A percentile compares a stretch with the other conserved stretches of the same genome.
Evolutionary conservation across 2,888 invertebrate genomes (phyloP).

Genomic region (Tupiocoris notatus): DNA sequence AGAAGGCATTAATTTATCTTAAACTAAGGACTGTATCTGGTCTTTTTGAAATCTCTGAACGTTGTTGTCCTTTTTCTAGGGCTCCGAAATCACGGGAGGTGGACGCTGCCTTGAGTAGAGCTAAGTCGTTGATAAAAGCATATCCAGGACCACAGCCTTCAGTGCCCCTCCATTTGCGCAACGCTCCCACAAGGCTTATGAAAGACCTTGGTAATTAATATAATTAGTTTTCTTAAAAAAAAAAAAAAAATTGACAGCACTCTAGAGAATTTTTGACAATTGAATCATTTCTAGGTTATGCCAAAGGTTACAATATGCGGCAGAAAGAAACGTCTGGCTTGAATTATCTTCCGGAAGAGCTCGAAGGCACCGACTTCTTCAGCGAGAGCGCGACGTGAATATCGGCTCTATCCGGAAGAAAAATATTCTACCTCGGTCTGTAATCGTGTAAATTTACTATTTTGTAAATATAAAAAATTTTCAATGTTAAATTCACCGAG

Average conservation of each 20-base stretch:
- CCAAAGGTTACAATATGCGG: slow-evolving; percentile 61
- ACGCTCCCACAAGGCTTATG: slow-evolving; percentile 78
- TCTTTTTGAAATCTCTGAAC: too few relatives aligned
- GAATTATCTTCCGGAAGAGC: slow-evolving; percentile 67
- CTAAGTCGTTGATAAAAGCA: slow-evolving; percentile 62
- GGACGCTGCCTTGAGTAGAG: slow-evolving; percentile 58
- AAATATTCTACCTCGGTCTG: too few relatives aligned
- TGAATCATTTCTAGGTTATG: too few relatives aligned
- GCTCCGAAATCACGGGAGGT: slow-evolving; percentile 72
- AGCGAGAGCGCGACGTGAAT: too few relatives aligned
- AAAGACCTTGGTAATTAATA: slow-evolving; percentile 64
- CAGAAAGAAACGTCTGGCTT: slow-evolving; percentile 61
- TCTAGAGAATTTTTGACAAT: neutral
- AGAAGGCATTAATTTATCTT: too few relatives aligned
- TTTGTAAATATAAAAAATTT: neutral
- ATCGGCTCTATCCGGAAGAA: neutral
- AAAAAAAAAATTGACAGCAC: neutral
- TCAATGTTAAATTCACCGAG: neutral
- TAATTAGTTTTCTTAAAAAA: neutral
- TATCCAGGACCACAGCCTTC: slow-evolving; percentile 69
- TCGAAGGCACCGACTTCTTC: slow-evolving; percentile 65
- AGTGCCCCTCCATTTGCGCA: slow-evolving; percentile 75
- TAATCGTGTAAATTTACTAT: too few relatives aligned
- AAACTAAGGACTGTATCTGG: too few relatives aligned
- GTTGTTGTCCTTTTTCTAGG: slow-evolving; percentile 54